Evolutionary conservation across 23 tunicate species (phyloP).

Genomic region (Ciona savignyi): DNA sequence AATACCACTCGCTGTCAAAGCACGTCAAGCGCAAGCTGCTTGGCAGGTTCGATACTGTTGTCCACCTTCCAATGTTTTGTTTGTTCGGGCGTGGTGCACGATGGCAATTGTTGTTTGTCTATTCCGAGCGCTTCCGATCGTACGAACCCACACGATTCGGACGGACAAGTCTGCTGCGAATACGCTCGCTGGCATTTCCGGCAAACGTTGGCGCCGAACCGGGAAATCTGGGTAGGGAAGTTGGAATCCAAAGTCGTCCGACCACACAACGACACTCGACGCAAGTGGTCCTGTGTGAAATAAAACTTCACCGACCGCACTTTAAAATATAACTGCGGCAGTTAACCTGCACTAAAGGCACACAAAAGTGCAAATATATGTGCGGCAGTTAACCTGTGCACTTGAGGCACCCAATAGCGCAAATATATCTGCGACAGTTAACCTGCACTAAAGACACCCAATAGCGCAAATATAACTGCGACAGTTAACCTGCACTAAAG

Average conservation of each 20-base stretch:
- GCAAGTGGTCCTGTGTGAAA: not conserved
- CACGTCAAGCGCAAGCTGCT: not conserved
- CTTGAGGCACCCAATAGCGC: no score
- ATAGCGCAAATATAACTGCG: no score
- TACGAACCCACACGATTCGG: not conserved
- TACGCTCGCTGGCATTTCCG: not conserved
- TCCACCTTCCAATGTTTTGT: not conserved
- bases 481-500: no score
- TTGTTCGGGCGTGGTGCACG: not conserved
- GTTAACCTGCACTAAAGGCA: no score
- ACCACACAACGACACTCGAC: not conserved
- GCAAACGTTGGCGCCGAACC: not conserved
- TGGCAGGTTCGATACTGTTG: not conserved
- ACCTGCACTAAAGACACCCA: no score
- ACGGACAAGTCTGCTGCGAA: not conserved
- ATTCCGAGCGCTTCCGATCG: not conserved
- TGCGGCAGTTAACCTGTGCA: no score
- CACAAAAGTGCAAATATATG: no score
- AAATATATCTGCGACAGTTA: no score
- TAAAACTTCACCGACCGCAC: no score
- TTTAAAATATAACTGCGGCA: no score
- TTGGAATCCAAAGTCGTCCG: not conserved
- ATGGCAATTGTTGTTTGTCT: not conserved
- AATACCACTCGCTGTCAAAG: not conserved
- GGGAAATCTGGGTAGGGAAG: not conserved